These are phyloP conservation scores for Eulemur macaco DNA, from an alignment of 2,113 vertebrate genomes.

Conservation along the genomic window DNA sequence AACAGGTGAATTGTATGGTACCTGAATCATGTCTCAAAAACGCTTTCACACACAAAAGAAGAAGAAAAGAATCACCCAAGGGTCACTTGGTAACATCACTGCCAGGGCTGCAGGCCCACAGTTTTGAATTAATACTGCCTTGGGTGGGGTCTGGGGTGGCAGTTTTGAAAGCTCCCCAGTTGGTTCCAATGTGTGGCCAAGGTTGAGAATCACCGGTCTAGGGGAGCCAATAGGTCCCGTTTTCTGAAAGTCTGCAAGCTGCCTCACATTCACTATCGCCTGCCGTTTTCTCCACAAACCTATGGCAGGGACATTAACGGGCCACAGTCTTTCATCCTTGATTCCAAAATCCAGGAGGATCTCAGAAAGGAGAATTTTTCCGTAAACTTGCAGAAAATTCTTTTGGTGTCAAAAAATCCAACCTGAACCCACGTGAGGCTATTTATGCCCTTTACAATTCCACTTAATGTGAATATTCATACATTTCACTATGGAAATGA, in stretches of 20 bases:
- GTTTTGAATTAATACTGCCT: not conserved
- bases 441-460: not conserved
- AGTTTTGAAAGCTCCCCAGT: not conserved
- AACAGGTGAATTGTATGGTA: not conserved
- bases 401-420: not conserved
- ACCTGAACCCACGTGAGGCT: not conserved
- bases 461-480: not conserved
- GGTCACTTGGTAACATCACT: not conserved
- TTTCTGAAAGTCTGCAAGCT: not conserved
- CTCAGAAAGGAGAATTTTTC: not conserved
- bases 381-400: not conserved
- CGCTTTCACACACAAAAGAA: not conserved
- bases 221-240: not conserved
- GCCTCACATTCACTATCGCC: not conserved
- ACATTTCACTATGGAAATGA: not conserved
- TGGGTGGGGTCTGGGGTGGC: too few relatives aligned
- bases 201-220: not conserved
- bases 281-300: not conserved
- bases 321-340: not conserved
- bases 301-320: too few relatives aligned
- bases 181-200: not conserved
- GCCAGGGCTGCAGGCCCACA: not conserved
- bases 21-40: not conserved
- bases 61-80: not conserved
- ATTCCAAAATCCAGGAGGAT: not conserved